These are phyloP conservation scores for Gymnopithys bicolor DNA, from an alignment of 2,797 vertebrate genomes.

Conservation along the genomic window DNA sequence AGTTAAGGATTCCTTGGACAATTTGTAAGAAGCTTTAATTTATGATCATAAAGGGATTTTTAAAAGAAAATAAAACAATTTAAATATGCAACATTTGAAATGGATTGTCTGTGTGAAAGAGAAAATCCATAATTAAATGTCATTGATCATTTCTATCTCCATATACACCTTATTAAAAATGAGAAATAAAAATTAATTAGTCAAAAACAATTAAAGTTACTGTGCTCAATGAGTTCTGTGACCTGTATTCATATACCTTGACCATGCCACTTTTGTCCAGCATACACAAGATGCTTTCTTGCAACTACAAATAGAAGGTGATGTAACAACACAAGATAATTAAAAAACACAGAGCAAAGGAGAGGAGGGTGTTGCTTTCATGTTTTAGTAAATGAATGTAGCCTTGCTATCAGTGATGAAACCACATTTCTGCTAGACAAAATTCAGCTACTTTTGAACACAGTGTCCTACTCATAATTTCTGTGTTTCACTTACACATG, in stretches of 20 bases:
- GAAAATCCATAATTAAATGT: neutral
- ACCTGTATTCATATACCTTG: neutral
- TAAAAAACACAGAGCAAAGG: neutral
- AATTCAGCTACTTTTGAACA: neutral
- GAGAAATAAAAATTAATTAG: neutral
- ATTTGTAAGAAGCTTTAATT: neutral
- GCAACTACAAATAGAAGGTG: neutral
- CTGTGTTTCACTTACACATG: neutral
- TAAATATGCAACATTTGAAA: neutral
- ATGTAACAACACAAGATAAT: neutral
- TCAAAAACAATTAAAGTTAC: neutral
- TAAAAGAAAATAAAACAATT: neutral
- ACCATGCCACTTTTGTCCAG: neutral
- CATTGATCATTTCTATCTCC: neutral
- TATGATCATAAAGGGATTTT: neutral
- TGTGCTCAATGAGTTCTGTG: neutral
- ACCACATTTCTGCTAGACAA: neutral
- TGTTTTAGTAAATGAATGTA: neutral
- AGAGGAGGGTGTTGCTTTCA: fast-evolving
- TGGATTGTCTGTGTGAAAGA: neutral
- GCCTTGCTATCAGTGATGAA: neutral
- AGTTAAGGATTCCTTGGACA: neutral
- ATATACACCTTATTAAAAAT: neutral
- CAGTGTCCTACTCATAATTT: neutral
- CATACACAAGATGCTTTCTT: neutral